phyloP scores from a whole-genome alignment of 2,888 invertebrate species.

The Tetrapedia diversipes region DNA sequence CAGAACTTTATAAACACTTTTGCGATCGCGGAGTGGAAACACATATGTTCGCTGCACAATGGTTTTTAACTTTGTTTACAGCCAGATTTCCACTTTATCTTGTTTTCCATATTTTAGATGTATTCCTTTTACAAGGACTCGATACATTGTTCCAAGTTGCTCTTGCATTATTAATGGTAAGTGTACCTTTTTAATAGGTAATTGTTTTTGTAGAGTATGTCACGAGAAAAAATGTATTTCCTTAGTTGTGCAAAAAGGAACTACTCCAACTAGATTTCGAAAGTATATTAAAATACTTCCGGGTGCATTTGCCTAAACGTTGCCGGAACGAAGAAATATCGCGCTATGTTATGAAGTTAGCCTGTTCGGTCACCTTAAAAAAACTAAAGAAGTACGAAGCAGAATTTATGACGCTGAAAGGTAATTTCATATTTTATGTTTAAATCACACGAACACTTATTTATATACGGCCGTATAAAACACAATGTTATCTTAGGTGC shows the following conservation, averaged over 20 bases:
- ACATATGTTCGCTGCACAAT: constrained; percentile 99
- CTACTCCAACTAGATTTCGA: constrained; percentile 97
- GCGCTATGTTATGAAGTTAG: constrained; percentile 93
- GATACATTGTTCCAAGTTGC: constrained; percentile 98
- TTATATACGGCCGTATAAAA: constrained; percentile 24
- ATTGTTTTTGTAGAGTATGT: neutral
- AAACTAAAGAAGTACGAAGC: constrained; percentile 97
- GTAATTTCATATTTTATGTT: constrained; percentile 83
- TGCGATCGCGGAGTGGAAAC: constrained; percentile 93
- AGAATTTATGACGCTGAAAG: constrained; percentile 92
- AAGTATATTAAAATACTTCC: constrained; percentile 98
- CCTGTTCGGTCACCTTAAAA: constrained; percentile 96
- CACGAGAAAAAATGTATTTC: neutral
- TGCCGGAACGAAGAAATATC: constrained; percentile 96
- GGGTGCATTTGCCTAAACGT: constrained; percentile 98
- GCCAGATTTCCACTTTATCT: constrained; percentile 98
- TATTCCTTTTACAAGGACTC: constrained; percentile 97
- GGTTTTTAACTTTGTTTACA: constrained; percentile 99
- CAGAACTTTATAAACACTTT: constrained; percentile 92
- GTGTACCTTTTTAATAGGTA: constrained; percentile 39
- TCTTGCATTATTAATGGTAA: constrained; percentile 94
- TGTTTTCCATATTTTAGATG: constrained; percentile 98
- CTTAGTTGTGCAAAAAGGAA: constrained; percentile 92
- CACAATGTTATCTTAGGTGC: constrained; percentile 38
- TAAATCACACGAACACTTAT: constrained; percentile 63